Conservation (phyloP, 2,797 vertebrate species). For the Enteromius trimaculatus region DNA sequence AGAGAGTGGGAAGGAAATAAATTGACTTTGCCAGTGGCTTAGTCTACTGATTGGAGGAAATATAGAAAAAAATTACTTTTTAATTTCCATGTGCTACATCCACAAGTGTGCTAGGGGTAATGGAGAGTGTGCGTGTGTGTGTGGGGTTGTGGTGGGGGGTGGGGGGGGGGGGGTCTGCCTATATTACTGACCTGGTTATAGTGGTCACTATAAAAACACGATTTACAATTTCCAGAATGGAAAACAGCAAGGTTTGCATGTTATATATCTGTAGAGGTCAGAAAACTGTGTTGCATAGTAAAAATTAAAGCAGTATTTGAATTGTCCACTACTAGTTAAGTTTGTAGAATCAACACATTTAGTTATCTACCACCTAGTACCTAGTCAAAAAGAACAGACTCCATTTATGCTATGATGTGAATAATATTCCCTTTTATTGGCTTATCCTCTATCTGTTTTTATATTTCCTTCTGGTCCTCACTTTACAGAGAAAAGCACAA, state of each 20-base stretch:
- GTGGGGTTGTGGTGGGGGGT: too few relatives aligned
- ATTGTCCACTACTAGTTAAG: background rate
- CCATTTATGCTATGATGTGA: background rate
- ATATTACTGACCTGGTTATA: conserved; percentile 25
- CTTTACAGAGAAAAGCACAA: conserved; percentile 49
- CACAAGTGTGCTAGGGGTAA: conserved; percentile 28
- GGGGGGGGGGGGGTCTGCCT: background rate
- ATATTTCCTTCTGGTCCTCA: conserved; percentile 16
- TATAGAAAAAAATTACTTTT: conserved; percentile 59
- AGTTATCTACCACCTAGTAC: background rate
- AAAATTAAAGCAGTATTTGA: background rate
- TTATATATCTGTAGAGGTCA: background rate
- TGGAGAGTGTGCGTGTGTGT: conserved; percentile 17
- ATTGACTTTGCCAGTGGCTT: conserved; percentile 70
- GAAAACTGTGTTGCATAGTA: background rate
- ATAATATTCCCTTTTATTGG: conserved; percentile 3
- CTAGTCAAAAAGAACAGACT: background rate
- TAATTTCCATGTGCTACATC: conserved; percentile 52
- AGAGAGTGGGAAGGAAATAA: conserved; percentile 67
- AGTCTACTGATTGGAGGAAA: conserved; percentile 53
- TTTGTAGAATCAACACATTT: background rate
- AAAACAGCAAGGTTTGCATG: background rate
- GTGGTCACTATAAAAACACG: conserved; percentile 6
- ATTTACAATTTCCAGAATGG: background rate
- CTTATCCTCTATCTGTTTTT: conserved; percentile 21